phyloP scores from a whole-genome alignment of 2,113 vertebrate genomes.

The Pelusios castaneus region DNA sequence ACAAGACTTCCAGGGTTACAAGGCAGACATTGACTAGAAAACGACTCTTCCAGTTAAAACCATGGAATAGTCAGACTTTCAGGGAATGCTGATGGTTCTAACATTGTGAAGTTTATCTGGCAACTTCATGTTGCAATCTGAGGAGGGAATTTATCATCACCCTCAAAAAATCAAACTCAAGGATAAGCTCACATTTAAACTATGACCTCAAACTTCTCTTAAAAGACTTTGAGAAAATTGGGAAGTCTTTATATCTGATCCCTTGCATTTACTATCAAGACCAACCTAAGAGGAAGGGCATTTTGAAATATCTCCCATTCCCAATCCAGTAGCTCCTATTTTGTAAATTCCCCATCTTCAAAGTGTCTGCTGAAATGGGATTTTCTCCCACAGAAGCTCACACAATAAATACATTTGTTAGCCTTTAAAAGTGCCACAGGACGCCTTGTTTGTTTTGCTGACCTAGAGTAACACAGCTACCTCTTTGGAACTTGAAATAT shows the following conservation, averaged over 20 bases:
- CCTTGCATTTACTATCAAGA: not conserved
- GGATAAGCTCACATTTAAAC: accelerated
- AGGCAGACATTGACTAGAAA: not conserved
- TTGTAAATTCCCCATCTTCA: no score
- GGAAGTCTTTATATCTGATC: not conserved
- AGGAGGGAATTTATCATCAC: not conserved
- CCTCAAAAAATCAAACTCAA: not conserved
- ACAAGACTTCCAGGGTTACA: not conserved
- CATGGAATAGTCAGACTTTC: not conserved
- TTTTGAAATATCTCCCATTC: no score
- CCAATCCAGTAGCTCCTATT: no score
- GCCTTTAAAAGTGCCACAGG: no score
- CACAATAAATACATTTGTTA: no score
- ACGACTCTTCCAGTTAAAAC: not conserved
- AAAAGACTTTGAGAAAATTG: not conserved
- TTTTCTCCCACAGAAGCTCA: no score
- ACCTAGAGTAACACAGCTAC: no score
- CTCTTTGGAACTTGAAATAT: no score
- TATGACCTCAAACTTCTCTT: not conserved
- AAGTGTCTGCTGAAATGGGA: no score
- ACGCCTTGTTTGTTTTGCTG: no score
- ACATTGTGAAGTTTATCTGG: not conserved
- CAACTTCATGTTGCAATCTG: not conserved
- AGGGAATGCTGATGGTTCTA: not conserved
- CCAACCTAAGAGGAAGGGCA: not conserved